Percentiles rank a stretch among this genome's conserved stretches.
These are phyloP conservation scores for Cacatua alba DNA, from an alignment of 2,113 vertebrate genomes.

Conservation along the genomic window DNA sequence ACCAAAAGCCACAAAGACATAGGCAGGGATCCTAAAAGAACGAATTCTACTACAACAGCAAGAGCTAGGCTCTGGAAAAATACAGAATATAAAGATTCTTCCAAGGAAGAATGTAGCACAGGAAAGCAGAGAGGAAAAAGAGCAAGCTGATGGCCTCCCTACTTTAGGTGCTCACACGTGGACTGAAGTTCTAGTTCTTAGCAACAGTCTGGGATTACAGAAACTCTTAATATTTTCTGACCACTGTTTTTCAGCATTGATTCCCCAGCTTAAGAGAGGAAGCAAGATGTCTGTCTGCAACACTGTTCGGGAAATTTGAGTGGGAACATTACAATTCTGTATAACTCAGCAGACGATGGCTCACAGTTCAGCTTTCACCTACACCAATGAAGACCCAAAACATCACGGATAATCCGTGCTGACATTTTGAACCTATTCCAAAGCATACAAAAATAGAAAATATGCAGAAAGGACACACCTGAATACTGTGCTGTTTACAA, in stretches of 20 bases:
- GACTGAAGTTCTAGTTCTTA: neutral
- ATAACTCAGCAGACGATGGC: neutral
- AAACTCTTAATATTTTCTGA: neutral
- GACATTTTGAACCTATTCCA: slow-evolving; percentile 12
- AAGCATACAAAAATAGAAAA: neutral
- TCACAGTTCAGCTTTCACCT: neutral
- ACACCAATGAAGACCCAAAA: neutral
- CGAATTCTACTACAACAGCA: neutral
- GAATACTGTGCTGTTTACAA: neutral
- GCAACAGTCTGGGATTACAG: neutral
- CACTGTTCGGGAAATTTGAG: neutral
- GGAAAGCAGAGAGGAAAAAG: neutral
- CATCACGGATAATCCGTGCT: neutral
- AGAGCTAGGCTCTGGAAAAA: neutral
- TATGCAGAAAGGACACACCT: neutral
- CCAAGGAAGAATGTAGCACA: neutral
- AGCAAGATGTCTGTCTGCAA: neutral
- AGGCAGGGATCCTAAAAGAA: neutral
- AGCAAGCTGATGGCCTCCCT: neutral
- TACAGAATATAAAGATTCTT: neutral
- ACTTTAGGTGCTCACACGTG: fast-evolving
- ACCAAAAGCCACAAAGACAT: neutral
- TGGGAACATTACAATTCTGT: neutral
- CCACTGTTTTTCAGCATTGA: neutral
- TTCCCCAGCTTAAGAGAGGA: neutral